These are phyloP conservation scores for Thamnaconus septentrionalis DNA, from an alignment of 2,113 vertebrate species.

Conservation along the genomic window DNA sequence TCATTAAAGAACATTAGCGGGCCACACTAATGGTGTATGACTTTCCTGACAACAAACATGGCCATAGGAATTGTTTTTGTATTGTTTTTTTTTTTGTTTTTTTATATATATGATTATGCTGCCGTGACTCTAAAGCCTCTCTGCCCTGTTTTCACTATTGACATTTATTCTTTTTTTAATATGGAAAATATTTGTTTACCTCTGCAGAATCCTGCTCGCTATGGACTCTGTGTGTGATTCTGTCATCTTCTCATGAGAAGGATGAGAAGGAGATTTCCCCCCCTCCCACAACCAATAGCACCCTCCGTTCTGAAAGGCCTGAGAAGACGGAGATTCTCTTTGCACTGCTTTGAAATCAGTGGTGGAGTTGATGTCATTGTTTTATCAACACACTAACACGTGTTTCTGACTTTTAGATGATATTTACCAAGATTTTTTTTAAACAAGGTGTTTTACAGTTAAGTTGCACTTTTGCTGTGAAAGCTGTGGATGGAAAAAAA, in stretches of 20 bases:
- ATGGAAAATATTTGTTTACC: background rate
- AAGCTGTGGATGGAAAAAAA: slow-evolving; percentile 8
- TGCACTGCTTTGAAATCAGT: slow-evolving; percentile 58
- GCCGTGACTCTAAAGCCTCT: no score
- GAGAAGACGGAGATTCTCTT: slow-evolving; percentile 31
- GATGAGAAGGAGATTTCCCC: slow-evolving; percentile 1
- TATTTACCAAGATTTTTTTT: slow-evolving; percentile 39
- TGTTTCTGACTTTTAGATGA: slow-evolving; percentile 24
- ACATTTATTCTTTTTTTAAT: no score
- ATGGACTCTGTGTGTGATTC: slow-evolving; percentile 67
- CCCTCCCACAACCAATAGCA: background rate
- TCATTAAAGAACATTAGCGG: no score
- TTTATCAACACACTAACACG: slow-evolving; percentile 41
- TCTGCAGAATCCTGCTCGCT: slow-evolving; percentile 65
- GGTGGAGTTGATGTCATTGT: slow-evolving; percentile 12
- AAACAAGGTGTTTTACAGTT: slow-evolving; percentile 41
- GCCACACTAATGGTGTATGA: no score
- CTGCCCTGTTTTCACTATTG: no score
- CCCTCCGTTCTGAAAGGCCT: background rate
- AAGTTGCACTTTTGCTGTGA: slow-evolving; percentile 52
- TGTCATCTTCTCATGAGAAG: slow-evolving; percentile 17
- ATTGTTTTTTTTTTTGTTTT: background rate
- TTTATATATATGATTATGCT: no score
- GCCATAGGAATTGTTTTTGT: no score
- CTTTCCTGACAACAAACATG: no score